phyloP scores from a whole-genome alignment of 2,888 invertebrate genomes.

The Papilio gigon region DNA sequence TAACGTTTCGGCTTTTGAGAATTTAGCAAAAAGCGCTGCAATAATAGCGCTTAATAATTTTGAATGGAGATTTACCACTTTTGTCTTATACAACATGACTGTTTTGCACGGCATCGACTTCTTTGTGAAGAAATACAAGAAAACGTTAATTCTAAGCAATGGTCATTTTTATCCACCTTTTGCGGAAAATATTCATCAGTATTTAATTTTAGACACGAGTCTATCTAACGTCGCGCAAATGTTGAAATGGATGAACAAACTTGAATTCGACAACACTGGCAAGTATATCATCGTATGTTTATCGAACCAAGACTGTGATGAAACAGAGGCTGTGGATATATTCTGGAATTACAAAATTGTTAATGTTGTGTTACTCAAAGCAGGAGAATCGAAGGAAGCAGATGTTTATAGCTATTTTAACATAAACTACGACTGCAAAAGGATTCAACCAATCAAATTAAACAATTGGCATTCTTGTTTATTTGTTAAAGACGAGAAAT shows the following conservation, averaged over 20 bases:
- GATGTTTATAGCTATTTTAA: slow-evolving; percentile 62
- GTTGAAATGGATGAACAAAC: slow-evolving; percentile 54
- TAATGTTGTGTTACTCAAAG: slow-evolving; percentile 63
- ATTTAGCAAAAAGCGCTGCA: slow-evolving; percentile 59
- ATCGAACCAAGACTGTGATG: slow-evolving; percentile 59
- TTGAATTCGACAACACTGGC: slow-evolving; percentile 64
- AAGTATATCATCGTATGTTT: slow-evolving; percentile 65
- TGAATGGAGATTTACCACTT: slow-evolving; percentile 61
- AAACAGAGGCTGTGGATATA: slow-evolving; percentile 53
- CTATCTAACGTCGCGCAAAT: slow-evolving; percentile 52
- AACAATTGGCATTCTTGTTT: slow-evolving; percentile 47
- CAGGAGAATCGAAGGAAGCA: slow-evolving; percentile 38
- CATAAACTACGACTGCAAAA: slow-evolving; percentile 54
- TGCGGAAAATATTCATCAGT: slow-evolving; percentile 54
- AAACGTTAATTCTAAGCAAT: slow-evolving; percentile 56
- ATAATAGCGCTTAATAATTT: slow-evolving; percentile 64
- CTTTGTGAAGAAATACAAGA: slow-evolving; percentile 58
- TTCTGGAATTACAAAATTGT: slow-evolving; percentile 65
- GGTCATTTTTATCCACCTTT: slow-evolving; percentile 51
- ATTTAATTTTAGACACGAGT: slow-evolving; percentile 59
- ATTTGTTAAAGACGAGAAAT: slow-evolving; percentile 38
- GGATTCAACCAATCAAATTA: slow-evolving; percentile 54
- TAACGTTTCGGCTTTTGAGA: slow-evolving; percentile 41
- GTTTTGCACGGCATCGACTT: slow-evolving; percentile 54
- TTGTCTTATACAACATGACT: slow-evolving; percentile 63